Evolutionary conservation across 2,113 vertebrate genomes (phyloP).

Genomic region (Brachyhypopomus gauderio): DNA sequence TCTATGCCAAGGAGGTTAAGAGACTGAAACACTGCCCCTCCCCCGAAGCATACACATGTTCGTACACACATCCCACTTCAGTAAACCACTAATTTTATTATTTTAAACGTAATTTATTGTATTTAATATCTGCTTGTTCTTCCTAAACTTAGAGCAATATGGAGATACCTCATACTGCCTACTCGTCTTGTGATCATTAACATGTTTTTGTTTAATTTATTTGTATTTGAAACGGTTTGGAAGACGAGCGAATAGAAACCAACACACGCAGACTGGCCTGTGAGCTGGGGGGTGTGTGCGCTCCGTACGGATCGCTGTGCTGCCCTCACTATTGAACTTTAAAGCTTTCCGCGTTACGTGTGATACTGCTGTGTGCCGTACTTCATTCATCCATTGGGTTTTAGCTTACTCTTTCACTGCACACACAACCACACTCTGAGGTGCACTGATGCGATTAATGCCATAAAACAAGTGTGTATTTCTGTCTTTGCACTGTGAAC

Average conservation of each 20-base stretch:
- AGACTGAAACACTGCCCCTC: slow-evolving; percentile 52
- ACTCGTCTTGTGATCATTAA: slow-evolving; percentile 68
- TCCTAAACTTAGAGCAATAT: slow-evolving; percentile 90
- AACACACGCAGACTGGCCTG: background rate
- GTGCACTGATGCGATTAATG: background rate
- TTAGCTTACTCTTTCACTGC: background rate
- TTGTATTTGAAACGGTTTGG: slow-evolving; percentile 11
- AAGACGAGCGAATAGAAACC: slow-evolving; percentile 7
- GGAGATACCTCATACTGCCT: slow-evolving; percentile 86
- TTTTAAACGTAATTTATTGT: slow-evolving; percentile 57
- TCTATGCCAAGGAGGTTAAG: slow-evolving; percentile 3
- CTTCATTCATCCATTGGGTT: background rate
- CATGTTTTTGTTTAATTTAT: slow-evolving; percentile 17
- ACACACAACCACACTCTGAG: background rate
- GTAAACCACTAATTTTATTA: slow-evolving; percentile 79
- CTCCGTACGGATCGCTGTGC: background rate
- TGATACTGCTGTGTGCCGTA: background rate
- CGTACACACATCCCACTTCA: slow-evolving; percentile 60
- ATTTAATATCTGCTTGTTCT: slow-evolving; percentile 49
- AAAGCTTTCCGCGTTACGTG: background rate
- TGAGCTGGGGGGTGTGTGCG: background rate
- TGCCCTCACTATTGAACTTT: background rate
- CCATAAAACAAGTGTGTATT: background rate
- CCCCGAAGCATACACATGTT: slow-evolving; percentile 54
- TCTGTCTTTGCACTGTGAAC: slow-evolving; percentile 16